These are phyloP conservation scores for Xyliphius kryptos DNA, from an alignment of 2,113 vertebrate genomes.

Conservation along the genomic window DNA sequence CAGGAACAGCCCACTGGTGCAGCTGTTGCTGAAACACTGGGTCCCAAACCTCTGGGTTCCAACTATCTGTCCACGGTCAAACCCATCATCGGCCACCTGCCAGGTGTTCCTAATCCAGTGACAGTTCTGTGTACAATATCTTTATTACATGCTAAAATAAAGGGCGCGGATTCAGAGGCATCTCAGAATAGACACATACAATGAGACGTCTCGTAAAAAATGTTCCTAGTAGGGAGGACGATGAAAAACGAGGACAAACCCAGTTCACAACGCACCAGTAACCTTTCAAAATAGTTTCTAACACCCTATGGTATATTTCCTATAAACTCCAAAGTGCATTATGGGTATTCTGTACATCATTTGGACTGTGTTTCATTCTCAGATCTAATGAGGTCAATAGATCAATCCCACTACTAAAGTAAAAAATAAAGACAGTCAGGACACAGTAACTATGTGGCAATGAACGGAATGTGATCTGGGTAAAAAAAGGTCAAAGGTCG, in stretches of 20 bases:
- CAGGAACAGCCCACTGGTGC: too few relatives aligned
- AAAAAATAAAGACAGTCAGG: conserved; percentile 9
- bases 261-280: not conserved
- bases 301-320: not conserved
- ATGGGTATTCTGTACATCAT: conserved; percentile 9
- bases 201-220: too few relatives aligned
- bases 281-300: not conserved
- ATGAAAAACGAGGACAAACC: conserved; percentile 1
- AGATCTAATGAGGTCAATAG: not conserved
- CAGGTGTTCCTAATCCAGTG: too few relatives aligned
- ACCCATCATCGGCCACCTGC: too few relatives aligned
- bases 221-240: too few relatives aligned
- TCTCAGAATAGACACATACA: too few relatives aligned
- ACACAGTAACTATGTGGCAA: conserved; percentile 17
- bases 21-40: too few relatives aligned
- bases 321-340: conserved; percentile 22
- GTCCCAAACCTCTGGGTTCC: too few relatives aligned
- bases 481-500: conserved; percentile 5
- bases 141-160: too few relatives aligned
- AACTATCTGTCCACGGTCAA: too few relatives aligned
- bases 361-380: not conserved
- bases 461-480: conserved; percentile 3
- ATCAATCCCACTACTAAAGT: conserved; percentile 1
- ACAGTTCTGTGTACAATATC: too few relatives aligned
- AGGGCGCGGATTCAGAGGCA: too few relatives aligned